phyloP scores from a whole-genome alignment of 2,888 invertebrate genomes.

The Tribolium freemani region DNA sequence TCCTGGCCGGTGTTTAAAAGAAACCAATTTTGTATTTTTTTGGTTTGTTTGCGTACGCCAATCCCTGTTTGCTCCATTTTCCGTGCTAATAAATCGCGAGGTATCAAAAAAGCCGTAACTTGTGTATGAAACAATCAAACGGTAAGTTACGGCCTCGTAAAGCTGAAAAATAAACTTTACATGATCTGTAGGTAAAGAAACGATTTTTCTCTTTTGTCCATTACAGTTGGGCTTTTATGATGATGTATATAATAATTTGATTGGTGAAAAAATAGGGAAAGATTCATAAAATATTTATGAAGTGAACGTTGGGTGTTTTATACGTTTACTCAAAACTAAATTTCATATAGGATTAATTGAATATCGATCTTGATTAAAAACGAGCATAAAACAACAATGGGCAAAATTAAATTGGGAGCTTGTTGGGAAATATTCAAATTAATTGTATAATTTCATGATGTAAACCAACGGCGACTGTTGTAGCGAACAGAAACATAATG shows the following conservation, averaged over 20 bases:
- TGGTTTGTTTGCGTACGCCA: neutral
- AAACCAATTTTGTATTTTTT: too few species aligned
- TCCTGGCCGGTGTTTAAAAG: too few species aligned
- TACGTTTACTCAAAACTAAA: conserved; percentile 16
- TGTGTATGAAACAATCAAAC: neutral
- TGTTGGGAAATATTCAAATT: conserved; percentile 40
- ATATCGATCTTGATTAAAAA: conserved; percentile 36
- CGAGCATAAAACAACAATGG: conserved; percentile 35
- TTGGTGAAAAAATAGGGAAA: neutral
- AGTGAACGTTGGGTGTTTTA: neutral
- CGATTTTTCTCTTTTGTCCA: conserved; percentile 3
- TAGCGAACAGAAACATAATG: conserved; percentile 36
- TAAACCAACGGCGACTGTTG: conserved; percentile 34
- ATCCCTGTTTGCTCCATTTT: too few species aligned
- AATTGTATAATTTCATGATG: conserved; percentile 43
- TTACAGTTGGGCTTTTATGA: neutral
- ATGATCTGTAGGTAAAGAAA: neutral
- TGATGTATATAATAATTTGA: neutral
- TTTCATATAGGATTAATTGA: conserved; percentile 33
- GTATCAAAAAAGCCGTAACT: neutral
- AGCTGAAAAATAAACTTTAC: neutral
- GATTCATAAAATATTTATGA: conserved; percentile 5
- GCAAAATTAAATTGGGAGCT: conserved; percentile 29
- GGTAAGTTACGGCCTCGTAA: neutral
- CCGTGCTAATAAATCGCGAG: neutral